A percentile compares a stretch with the other conserved stretches of the same genome.
These are phyloP conservation scores for Chaunax sp. DNA, from an alignment of 2,797 vertebrate genomes.

Conservation along the genomic window DNA sequence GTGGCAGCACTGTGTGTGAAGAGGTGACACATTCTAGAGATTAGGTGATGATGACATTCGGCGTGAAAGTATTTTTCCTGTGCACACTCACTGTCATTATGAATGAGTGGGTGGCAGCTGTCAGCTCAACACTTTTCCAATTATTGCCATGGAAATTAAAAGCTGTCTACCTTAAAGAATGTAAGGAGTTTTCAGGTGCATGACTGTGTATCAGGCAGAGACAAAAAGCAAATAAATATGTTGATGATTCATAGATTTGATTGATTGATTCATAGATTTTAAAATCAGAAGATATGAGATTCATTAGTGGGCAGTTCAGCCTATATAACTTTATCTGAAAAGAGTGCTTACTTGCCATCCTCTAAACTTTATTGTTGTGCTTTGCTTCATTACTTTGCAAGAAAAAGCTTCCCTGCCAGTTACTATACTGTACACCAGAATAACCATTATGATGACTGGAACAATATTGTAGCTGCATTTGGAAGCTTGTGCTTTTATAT, in stretches of 20 bases:
- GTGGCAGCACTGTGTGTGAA: conserved; percentile 58
- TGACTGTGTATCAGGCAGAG: too few species aligned
- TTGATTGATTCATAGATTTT: conserved; percentile 11
- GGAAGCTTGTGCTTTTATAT: too few species aligned
- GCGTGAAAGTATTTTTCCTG: conserved; percentile 51
- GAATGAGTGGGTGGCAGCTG: conserved; percentile 50
- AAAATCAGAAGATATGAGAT: conserved; percentile 1
- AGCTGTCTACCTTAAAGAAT: conserved; percentile 14
- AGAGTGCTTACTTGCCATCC: too few species aligned
- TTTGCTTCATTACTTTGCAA: conserved; percentile 11
- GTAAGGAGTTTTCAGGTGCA: conserved; percentile 4
- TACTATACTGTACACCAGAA: too few species aligned
- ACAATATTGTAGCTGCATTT: too few species aligned
- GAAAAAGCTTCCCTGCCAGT: neutral
- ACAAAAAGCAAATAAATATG: neutral
- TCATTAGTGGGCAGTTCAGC: neutral
- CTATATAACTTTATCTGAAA: too few species aligned
- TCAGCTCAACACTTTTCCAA: conserved; percentile 32
- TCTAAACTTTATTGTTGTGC: neutral
- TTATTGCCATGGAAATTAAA: conserved; percentile 63
- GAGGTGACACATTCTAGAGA: conserved; percentile 58
- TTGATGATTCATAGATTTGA: neutral
- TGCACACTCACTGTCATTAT: conserved; percentile 49
- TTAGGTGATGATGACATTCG: conserved; percentile 61
- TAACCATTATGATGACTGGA: too few species aligned